Conservation (phyloP, 2,888 invertebrate species). For the Kuschelorhynchus macadamiae region DNA sequence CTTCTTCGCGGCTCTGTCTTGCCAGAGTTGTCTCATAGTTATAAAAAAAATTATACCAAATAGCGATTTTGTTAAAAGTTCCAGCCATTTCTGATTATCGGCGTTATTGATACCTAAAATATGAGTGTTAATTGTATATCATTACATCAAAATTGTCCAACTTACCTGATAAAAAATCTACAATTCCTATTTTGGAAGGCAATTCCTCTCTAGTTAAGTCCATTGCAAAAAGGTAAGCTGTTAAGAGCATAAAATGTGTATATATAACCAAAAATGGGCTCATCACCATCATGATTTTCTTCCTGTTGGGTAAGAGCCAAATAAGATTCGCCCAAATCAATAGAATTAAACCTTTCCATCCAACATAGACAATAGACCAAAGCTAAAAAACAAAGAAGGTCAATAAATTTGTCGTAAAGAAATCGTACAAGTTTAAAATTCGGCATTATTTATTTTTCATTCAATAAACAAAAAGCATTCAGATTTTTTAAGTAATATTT, state of each 20-base stretch:
- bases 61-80: slow-evolving; percentile 26
- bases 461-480: no score
- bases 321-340: slow-evolving; percentile 37
- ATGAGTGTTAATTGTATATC: no score
- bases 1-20: slow-evolving; percentile 24
- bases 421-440: no score
- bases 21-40: slow-evolving; percentile 33
- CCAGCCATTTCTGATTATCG: slow-evolving; percentile 16
- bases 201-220: slow-evolving; percentile 21
- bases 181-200: slow-evolving; percentile 7
- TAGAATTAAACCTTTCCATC: slow-evolving; percentile 26
- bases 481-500: no score
- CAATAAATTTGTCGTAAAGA: neutral
- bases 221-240: slow-evolving; percentile 30
- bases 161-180: slow-evolving; percentile 31
- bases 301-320: slow-evolving; percentile 38
- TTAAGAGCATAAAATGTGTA: slow-evolving; percentile 23
- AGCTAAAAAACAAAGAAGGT: slow-evolving; percentile 37
- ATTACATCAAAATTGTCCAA: no score
- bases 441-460: no score
- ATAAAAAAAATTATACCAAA: slow-evolving; percentile 29
- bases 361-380: slow-evolving; percentile 37
- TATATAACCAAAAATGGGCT: slow-evolving; percentile 36
- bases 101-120: neutral
- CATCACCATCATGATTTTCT: slow-evolving; percentile 19